Conservation (phyloP, 2,113 vertebrate genomes). For the Otocyon megalotis region DNA sequence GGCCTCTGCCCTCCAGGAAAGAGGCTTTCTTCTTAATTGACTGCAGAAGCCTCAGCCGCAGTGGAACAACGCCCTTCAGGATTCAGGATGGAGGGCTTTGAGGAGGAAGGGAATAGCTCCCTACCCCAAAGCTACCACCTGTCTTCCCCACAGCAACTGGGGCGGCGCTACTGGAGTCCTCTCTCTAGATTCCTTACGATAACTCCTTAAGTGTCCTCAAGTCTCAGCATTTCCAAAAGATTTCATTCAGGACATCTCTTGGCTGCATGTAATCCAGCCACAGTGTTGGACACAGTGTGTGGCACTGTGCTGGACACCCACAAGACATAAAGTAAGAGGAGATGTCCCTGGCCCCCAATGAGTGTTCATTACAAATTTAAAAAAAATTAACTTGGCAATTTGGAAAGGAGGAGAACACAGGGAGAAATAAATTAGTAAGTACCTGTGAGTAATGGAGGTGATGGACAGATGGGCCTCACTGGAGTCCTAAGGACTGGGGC, state of each 20-base stretch:
- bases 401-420: background rate
- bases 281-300: background rate
- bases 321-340: background rate
- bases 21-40: slow-evolving; percentile 77
- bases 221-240: background rate
- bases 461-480: background rate
- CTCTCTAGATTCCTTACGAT: background rate
- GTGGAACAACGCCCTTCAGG: slow-evolving; percentile 31
- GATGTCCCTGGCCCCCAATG: background rate
- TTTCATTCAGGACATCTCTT: background rate
- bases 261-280: background rate
- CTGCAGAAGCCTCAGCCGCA: slow-evolving; percentile 59
- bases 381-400: background rate
- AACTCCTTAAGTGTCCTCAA: background rate
- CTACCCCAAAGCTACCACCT: background rate
- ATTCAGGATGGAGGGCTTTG: slow-evolving; percentile 19
- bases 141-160: background rate
- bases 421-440: background rate
- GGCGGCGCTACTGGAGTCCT: background rate
- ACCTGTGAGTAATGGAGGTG: background rate
- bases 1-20: slow-evolving; percentile 78
- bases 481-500: background rate
- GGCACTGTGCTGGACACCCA: slow-evolving; percentile 25
- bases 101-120: background rate
- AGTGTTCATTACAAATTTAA: background rate